These are phyloP conservation scores for Magallana gigas DNA, from an alignment of 1,140 invertebrate genomes.

Conservation along the genomic window DNA sequence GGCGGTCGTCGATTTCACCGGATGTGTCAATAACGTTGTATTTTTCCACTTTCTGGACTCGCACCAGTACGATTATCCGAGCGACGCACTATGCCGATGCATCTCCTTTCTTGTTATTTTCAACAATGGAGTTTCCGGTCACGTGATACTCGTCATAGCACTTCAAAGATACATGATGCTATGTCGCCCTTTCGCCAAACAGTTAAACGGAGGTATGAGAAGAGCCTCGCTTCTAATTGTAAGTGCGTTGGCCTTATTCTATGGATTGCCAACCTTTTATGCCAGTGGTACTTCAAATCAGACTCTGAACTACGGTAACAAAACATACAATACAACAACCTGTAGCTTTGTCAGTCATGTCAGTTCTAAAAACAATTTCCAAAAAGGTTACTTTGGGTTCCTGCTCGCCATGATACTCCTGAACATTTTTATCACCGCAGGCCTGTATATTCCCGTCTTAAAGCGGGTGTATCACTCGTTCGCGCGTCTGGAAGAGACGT, in stretches of 20 bases:
- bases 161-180: background rate
- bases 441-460: slow-evolving; percentile 9
- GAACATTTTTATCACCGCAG: slow-evolving; percentile 7
- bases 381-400: background rate
- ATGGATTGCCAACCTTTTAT: background rate
- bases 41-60: background rate
- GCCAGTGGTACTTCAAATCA: background rate
- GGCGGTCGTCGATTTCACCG: background rate
- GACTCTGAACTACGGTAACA: background rate
- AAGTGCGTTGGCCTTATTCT: background rate
- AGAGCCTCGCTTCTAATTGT: background rate
- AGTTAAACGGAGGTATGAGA: background rate
- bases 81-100: background rate
- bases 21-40: background rate
- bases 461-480: background rate
- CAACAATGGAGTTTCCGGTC: slow-evolving; percentile 10
- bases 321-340: background rate
- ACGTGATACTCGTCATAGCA: slow-evolving; percentile 12
- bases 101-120: slow-evolving; percentile 2
- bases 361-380: background rate
- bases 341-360: background rate
- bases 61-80: background rate
- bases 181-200: slow-evolving; percentile 4
- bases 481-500: background rate
- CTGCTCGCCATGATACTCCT: background rate